phyloP scores from a whole-genome alignment of 1,140 invertebrate species.

The Schmidtea mediterranea region DNA sequence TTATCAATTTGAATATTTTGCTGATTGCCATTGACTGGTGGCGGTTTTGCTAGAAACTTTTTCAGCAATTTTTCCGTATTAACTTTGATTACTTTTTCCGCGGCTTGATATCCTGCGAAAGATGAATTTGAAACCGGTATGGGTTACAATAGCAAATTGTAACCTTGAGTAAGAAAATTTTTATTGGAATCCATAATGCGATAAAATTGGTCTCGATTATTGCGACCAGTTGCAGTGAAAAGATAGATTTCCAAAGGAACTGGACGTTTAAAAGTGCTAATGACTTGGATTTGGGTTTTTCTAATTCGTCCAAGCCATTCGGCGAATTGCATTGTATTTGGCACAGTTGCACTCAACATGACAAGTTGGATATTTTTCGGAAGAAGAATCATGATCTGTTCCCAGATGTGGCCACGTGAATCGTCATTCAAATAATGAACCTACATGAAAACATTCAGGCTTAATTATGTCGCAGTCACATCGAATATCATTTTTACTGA shows the following conservation, averaged over 20 bases:
- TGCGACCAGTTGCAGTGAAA: conserved; percentile 55
- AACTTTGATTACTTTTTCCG: neutral
- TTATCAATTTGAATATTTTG: too few relatives aligned
- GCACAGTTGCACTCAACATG: conserved; percentile 85
- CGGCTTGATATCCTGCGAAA: neutral
- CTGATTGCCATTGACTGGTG: neutral
- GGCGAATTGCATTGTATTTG: conserved; percentile 65
- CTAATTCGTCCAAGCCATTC: conserved; percentile 3
- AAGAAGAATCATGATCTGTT: conserved; percentile 82
- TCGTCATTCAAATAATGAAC: conserved; percentile 90
- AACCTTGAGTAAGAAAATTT: conserved; percentile 12
- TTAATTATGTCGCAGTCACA: too few relatives aligned
- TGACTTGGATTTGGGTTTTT: conserved; percentile 41
- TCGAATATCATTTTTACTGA: too few relatives aligned
- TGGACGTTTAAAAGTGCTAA: conserved; percentile 66
- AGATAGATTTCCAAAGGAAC: conserved; percentile 78
- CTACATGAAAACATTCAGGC: too few relatives aligned
- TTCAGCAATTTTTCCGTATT: neutral
- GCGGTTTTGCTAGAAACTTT: neutral
- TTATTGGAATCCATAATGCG: conserved; percentile 43
- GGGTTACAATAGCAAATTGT: neutral
- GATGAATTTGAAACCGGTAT: neutral
- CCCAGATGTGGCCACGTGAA: conserved; percentile 94
- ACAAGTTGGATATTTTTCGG: conserved; percentile 78
- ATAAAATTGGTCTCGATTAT: conserved; percentile 49